These are phyloP conservation scores for Himantopus leucocephalus DNA, from an alignment of 2,113 vertebrate species.

Conservation along the genomic window DNA sequence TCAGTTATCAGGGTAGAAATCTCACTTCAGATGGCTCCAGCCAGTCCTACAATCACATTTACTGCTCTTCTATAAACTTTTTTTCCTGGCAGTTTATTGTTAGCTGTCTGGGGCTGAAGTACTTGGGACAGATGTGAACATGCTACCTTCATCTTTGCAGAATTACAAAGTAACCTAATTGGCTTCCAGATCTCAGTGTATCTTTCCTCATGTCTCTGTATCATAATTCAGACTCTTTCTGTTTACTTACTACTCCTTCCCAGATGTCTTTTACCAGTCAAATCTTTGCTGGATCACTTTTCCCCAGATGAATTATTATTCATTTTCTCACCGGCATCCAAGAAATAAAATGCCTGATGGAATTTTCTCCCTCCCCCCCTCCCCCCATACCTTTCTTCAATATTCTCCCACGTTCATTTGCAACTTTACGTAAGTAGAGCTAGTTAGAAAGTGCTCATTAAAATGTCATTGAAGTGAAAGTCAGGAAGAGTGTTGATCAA, in stretches of 20 bases:
- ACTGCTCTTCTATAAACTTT: neutral
- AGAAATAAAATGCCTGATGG: constrained; percentile 38
- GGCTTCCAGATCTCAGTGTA: neutral
- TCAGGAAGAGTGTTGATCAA: constrained; percentile 25
- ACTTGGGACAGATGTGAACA: neutral
- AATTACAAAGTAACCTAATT: neutral
- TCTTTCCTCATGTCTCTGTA: neutral
- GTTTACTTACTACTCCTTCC: constrained; percentile 12
- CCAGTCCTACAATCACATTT: constrained; percentile 22
- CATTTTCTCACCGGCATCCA: constrained; percentile 8
- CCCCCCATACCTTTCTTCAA: neutral
- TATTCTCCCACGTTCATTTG: constrained; percentile 47
- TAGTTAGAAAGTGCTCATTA: constrained; percentile 56
- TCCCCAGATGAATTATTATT: constrained; percentile 17
- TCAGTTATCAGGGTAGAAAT: constrained; percentile 1
- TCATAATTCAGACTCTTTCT: neutral
- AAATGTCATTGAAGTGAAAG: constrained; percentile 54
- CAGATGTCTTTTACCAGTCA: neutral
- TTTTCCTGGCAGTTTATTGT: constrained; percentile 21
- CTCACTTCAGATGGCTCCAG: constrained; percentile 9
- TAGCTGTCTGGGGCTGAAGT: neutral
- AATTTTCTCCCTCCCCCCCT: neutral
- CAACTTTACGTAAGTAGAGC: constrained; percentile 13
- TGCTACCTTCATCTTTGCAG: neutral
- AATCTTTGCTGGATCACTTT: constrained; percentile 28